These are phyloP conservation scores for Brachionus rotundiformis DNA, from an alignment of 1,140 invertebrate genomes.

Conservation along the genomic window DNA sequence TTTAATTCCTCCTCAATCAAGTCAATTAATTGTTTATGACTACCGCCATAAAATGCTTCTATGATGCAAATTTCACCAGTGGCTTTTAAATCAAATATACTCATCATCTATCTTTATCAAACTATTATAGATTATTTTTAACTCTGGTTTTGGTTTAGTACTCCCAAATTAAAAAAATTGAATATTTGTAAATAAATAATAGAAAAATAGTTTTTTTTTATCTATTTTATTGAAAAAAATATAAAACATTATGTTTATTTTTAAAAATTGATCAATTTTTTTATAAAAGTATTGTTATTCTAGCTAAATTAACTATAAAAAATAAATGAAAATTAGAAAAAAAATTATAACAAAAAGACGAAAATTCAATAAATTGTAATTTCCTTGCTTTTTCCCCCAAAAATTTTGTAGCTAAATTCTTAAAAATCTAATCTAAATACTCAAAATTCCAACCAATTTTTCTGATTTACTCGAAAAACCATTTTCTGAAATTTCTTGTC, in stretches of 20 bases:
- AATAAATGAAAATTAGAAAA: too few species aligned
- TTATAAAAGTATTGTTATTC: too few species aligned
- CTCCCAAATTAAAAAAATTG: too few species aligned
- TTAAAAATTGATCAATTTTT: too few species aligned
- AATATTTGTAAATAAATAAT: too few species aligned
- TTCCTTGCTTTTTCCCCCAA: too few species aligned
- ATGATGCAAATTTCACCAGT: conserved; percentile 56
- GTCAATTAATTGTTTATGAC: conserved; percentile 72
- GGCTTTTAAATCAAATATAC: not conserved
- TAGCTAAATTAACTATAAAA: too few species aligned
- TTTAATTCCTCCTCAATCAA: conserved; percentile 61
- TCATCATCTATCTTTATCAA: not conserved
- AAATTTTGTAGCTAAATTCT: not conserved
- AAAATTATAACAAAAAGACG: too few species aligned
- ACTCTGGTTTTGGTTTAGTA: not conserved
- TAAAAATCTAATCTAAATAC: not conserved
- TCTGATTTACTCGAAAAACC: conserved; percentile 22
- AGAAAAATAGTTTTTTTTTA: too few species aligned
- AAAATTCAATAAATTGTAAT: too few species aligned
- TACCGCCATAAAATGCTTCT: conserved; percentile 74
- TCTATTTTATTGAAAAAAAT: too few species aligned
- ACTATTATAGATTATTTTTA: not conserved
- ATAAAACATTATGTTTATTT: too few species aligned
- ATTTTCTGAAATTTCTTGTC: not conserved
- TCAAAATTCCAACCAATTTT: conserved; percentile 9